Base-by-base conservation (phyloP, 2,888 invertebrate genomes). In the Meteorus cinctellus region DNA sequence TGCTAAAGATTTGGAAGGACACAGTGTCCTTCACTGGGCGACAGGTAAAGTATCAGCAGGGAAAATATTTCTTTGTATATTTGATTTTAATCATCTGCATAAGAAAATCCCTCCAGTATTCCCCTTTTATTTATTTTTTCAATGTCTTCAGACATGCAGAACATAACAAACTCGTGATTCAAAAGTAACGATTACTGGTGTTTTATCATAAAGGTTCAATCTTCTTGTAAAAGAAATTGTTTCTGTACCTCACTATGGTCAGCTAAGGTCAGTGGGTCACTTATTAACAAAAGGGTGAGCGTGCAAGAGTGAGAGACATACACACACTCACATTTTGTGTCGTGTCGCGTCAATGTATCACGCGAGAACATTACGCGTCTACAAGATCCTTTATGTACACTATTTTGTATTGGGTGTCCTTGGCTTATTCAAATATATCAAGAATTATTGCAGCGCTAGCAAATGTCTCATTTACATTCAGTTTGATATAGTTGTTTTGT, bases 1-100 rank as follows among this genome's bases (percentile, higher is more conserved):
- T 89, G 95, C 96, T 65, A 93, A 96, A 81, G 99, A 99, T 90
- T 94, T 96, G 85, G 98, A 99, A 88, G 95, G 96, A 77, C 99
- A 99, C 89, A 97, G 98, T 2, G 96, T 97, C 65, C 95, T 98
- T 12, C 99, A 99, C 90, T 99, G 99, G 99, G 98, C 99, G 24
- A 97, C 98, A 81, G 98, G 98, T 98, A 89, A 78, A 81, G 1
- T 24, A n/a, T 41, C 19, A n/a, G 29, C 14, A 2, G n/a, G 41
- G 12, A 41, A 12, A 19, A 10, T 16, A 62, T 69, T 74, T 41
- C 12, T 41, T 12, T 12, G 27, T 19, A 27, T 60, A n/a, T 14
- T 60, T 3, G 1, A 1, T 27, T 27, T 60, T 4, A 48, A 4
- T n/a, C 10, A 48, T 4, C n/a, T 14, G 12, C n/a, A 48, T n/a